Conservation (phyloP, 2,797 vertebrate species). For the Diplodus puntazzo region DNA sequence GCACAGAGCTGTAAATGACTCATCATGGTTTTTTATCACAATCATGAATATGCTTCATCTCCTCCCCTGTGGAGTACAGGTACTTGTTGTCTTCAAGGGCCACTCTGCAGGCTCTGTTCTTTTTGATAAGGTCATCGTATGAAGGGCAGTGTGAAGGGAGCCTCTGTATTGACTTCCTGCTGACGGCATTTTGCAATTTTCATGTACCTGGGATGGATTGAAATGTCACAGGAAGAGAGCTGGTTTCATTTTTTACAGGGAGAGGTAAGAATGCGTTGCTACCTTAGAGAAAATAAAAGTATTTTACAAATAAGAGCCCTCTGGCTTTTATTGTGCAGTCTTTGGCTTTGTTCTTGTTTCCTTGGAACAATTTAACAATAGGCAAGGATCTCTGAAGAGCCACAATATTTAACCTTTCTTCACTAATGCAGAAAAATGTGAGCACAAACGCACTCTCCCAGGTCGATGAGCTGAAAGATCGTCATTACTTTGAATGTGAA, state of each 20-base stretch:
- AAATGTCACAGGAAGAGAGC: constrained; percentile 40
- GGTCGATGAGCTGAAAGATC: neutral
- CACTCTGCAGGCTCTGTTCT: constrained; percentile 28
- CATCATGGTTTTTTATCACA: neutral
- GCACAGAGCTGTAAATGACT: neutral
- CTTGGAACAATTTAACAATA: neutral
- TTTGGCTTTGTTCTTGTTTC: neutral
- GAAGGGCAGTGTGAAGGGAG: constrained; percentile 17
- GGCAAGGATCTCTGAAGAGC: neutral
- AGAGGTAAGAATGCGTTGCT: neutral
- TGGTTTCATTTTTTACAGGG: neutral
- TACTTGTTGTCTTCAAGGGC: constrained; percentile 34
- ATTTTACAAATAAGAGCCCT: neutral
- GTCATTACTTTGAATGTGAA: neutral
- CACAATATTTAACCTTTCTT: neutral
- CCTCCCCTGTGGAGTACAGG: neutral
- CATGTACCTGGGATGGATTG: neutral
- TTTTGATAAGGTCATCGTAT: constrained; percentile 47
- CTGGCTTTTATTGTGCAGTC: neutral
- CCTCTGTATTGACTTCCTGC: constrained; percentile 33
- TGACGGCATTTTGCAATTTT: constrained; percentile 27
- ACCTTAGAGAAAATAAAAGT: neutral
- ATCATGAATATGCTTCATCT: constrained; percentile 7
- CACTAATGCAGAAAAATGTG: neutral
- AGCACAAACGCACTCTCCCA: neutral